These are phyloP conservation scores for Aplodontia rufa DNA, from an alignment of 2,113 vertebrate species.

Conservation along the genomic window DNA sequence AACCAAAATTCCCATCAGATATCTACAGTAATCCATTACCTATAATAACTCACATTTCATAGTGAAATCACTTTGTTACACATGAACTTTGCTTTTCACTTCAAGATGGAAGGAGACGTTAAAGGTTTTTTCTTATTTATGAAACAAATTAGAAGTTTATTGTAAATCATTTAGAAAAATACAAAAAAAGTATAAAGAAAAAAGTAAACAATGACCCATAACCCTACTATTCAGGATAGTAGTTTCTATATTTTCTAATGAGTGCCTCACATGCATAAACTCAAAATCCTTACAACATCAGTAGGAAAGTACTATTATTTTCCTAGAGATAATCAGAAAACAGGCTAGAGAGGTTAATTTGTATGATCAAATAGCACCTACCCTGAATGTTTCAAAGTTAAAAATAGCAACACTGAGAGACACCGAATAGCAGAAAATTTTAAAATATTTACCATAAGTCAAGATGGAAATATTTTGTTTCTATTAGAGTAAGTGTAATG, in stretches of 20 bases:
- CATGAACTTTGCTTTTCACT: not conserved
- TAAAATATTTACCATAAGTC: not conserved
- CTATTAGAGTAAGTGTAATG: not conserved
- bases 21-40: not conserved
- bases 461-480: not conserved
- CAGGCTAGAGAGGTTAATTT: not conserved
- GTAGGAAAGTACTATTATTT: not conserved
- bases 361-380: not conserved
- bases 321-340: not conserved
- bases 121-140: not conserved
- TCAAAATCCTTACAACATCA: not conserved
- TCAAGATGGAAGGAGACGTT: not conserved
- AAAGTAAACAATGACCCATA: not conserved
- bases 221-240: not conserved
- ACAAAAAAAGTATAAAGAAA: not conserved
- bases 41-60: not conserved
- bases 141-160: not conserved
- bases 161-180: constrained; percentile 26
- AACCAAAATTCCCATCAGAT: not conserved
- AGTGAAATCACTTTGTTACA: not conserved
- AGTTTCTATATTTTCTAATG: not conserved
- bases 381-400: not conserved
- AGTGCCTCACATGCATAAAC: not conserved
- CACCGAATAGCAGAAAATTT: not conserved
- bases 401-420: not conserved